A percentile compares a stretch with the other conserved stretches of the same genome.
These are phyloP conservation scores for Lagopus muta DNA, from an alignment of 2,113 vertebrate genomes.

Conservation along the genomic window DNA sequence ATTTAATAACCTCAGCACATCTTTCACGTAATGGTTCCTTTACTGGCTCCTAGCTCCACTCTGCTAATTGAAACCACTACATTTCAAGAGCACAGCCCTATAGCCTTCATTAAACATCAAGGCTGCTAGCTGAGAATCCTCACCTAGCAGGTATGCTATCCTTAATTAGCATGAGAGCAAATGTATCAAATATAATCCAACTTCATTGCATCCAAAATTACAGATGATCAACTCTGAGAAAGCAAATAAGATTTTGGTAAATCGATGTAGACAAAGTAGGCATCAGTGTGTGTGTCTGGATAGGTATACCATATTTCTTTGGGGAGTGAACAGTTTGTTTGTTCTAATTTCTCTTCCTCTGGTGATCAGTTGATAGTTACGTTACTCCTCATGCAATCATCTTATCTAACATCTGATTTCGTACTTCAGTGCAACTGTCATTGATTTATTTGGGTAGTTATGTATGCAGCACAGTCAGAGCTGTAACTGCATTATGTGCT, in stretches of 20 bases:
- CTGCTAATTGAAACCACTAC: not conserved
- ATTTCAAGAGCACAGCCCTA: conserved; percentile 4
- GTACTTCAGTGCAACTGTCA: not conserved
- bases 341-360: not conserved
- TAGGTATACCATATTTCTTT: accelerated
- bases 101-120: not conserved
- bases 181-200: not conserved
- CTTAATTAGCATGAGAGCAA: conserved; percentile 16
- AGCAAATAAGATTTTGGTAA: not conserved
- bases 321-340: accelerated
- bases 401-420: not conserved
- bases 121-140: not conserved
- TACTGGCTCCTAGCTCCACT: not conserved
- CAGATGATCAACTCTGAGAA: not conserved
- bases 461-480: not conserved
- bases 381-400: not conserved
- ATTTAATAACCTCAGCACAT: conserved; percentile 15
- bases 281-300: accelerated
- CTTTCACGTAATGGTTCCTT: not conserved
- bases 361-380: not conserved
- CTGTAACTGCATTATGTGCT: not conserved
- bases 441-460: not conserved
- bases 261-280: not conserved
- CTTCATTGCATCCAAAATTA: not conserved
- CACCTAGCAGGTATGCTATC: not conserved